A percentile compares a stretch with the other conserved stretches of the same genome.
These are phyloP conservation scores for Diacarnus erythraeanus DNA, from an alignment of 37 sponge, comb jelly and placozoan species.

Conservation along the genomic window DNA sequence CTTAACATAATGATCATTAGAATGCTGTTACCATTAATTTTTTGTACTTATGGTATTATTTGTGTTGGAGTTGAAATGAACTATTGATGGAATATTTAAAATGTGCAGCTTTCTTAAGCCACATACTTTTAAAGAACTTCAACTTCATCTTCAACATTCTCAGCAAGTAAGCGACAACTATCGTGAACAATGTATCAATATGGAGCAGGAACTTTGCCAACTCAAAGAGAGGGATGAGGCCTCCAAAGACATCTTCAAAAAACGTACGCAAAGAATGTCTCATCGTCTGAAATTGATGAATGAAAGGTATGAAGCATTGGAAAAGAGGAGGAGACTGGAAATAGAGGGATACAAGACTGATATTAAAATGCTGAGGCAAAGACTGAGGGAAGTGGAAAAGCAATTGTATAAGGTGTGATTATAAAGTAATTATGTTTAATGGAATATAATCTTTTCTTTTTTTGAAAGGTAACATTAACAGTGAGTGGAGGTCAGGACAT, in stretches of 20 bases:
- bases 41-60: too few relatives aligned
- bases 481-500: conserved; percentile 87
- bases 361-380: conserved; percentile 84
- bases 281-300: conserved; percentile 90
- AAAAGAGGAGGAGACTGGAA: conserved; percentile 88
- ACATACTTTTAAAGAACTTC: conserved; percentile 41
- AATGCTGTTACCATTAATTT: too few relatives aligned
- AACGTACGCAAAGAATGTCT: conserved; percentile 73
- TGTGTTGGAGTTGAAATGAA: too few relatives aligned
- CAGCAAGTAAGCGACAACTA: conserved; percentile 98
- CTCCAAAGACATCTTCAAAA: conserved; percentile 77
- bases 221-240: conserved; percentile 87
- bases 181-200: conserved; percentile 91
- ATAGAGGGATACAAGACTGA: conserved; percentile 98
- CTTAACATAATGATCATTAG: too few relatives aligned
- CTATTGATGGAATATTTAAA: too few relatives aligned
- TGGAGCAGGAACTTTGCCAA: conserved; percentile 89
- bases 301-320: conserved; percentile 80
- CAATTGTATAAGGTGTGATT: conserved; percentile 87
- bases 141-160: conserved; percentile 77
- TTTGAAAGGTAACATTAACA: conserved; percentile 72
- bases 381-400: conserved; percentile 91
- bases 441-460: not conserved
- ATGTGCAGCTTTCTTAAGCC: not conserved
- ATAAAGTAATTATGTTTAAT: not conserved